Percentiles rank a stretch among this genome's conserved stretches.
Evolutionary conservation across 2,888 invertebrate species (phyloP).

Genomic region (Drosophila gaucha): DNA sequence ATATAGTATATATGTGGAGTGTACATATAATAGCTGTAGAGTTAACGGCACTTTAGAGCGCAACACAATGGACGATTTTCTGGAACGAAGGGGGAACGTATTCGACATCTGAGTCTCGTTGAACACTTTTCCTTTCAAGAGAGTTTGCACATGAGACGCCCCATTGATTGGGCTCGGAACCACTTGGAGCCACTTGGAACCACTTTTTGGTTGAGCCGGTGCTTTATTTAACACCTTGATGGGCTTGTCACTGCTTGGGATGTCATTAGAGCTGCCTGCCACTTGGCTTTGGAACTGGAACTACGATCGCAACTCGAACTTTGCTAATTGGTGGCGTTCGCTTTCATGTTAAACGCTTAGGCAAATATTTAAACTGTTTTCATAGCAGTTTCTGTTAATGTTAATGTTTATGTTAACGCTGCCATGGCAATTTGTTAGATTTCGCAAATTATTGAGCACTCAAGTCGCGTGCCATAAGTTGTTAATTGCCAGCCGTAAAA

Average conservation of each 20-base stretch:
- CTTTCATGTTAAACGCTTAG: conserved; percentile 38
- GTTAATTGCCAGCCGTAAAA: conserved; percentile 25
- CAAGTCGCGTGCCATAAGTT: conserved; percentile 46
- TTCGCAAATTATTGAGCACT: conserved; percentile 29
- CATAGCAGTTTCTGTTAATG: conserved; percentile 13
- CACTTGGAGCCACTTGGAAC: conserved; percentile 7
- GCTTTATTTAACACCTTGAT: conserved; percentile 5
- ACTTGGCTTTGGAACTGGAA: conserved; percentile 29
- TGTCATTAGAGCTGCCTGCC: conserved; percentile 26
- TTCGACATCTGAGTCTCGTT: neutral
- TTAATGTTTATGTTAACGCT: conserved; percentile 8
- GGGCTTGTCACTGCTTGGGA: conserved; percentile 2
- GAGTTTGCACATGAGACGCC: conserved; percentile 22
- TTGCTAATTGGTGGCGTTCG: conserved; percentile 21
- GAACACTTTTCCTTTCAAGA: conserved; percentile 53
- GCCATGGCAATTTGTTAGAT: conserved; percentile 20
- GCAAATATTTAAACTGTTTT: conserved; percentile 37
- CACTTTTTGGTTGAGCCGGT: conserved; percentile 4
- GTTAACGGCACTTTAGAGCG: conserved; percentile 51
- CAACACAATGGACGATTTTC: conserved; percentile 31
- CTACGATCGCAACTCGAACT: conserved; percentile 17
- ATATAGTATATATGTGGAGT: neutral
- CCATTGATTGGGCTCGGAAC: neutral
- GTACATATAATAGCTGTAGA: conserved; percentile 21
- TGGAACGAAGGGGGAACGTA: conserved; percentile 10